A percentile compares a stretch with the other conserved stretches of the same genome.
These are phyloP conservation scores for Drosophila subsilvestris DNA, from an alignment of 2,888 invertebrate genomes.

Conservation along the genomic window DNA sequence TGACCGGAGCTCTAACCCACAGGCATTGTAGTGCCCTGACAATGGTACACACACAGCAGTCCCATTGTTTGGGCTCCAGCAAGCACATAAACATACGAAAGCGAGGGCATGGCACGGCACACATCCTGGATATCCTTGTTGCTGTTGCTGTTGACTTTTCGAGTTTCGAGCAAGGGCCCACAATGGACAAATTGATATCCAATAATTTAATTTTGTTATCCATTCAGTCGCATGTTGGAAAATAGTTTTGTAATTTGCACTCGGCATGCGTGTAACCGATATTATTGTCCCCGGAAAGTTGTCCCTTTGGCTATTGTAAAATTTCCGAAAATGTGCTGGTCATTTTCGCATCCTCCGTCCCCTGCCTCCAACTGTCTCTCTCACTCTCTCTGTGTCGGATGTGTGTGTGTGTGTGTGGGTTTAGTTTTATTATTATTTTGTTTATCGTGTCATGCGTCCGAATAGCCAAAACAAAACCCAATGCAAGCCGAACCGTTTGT, in stretches of 20 bases:
- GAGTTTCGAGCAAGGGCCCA: slow-evolving; percentile 59
- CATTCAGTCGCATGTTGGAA: slow-evolving; percentile 70
- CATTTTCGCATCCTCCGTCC: neutral
- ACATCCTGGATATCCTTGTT: slow-evolving; percentile 54
- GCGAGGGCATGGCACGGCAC: slow-evolving; percentile 24
- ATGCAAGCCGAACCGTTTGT: slow-evolving; percentile 48
- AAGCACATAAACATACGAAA: slow-evolving; percentile 31
- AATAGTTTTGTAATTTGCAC: slow-evolving; percentile 78
- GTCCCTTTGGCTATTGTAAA: slow-evolving; percentile 67
- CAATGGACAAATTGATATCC: slow-evolving; percentile 78
- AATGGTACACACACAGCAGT: slow-evolving; percentile 60
- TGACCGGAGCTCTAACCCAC: slow-evolving; percentile 45
- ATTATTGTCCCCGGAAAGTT: slow-evolving; percentile 59
- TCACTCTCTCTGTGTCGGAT: slow-evolving; percentile 6
- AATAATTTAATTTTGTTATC: slow-evolving; percentile 80
- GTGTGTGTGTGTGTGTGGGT: slow-evolving; percentile 40
- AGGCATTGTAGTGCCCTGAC: slow-evolving; percentile 71
- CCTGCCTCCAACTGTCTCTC: neutral
- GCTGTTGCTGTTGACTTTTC: slow-evolving; percentile 77
- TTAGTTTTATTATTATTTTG: slow-evolving; percentile 76
- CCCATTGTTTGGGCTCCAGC: slow-evolving; percentile 58
- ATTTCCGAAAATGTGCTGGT: slow-evolving; percentile 52
- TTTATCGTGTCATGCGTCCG: slow-evolving; percentile 61
- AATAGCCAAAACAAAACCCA: slow-evolving; percentile 54
- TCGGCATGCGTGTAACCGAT: slow-evolving; percentile 78